Evolutionary conservation across 2,113 vertebrate species (phyloP).

Genomic region (Xiphorhynchus elegans): DNA sequence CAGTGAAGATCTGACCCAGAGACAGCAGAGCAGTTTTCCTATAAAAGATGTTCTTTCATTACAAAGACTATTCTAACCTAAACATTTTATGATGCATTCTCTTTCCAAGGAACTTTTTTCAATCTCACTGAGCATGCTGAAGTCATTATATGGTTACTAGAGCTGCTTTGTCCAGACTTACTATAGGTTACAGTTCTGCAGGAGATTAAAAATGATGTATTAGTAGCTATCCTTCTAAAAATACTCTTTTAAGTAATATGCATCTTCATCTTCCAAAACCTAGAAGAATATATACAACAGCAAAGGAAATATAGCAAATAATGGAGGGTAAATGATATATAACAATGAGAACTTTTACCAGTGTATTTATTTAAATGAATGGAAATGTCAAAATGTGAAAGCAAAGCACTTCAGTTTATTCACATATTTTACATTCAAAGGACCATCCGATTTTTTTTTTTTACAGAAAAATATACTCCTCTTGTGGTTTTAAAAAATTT

Average conservation of each 20-base stretch:
- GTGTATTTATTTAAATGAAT: conserved; percentile 44
- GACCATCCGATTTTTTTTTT: conserved; percentile 1
- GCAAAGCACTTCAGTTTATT: conserved; percentile 30
- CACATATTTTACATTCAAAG: conserved; percentile 44
- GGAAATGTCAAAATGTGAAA: conserved; percentile 42
- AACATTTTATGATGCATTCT: conserved; percentile 34
- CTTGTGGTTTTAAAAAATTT: conserved; percentile 18
- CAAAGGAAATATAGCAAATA: background rate
- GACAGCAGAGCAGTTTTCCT: background rate
- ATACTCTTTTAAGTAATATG: background rate
- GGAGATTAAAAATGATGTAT: conserved; percentile 29
- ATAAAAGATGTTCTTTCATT: conserved; percentile 28
- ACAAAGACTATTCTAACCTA: conserved; percentile 28
- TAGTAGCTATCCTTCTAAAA: conserved; percentile 29
- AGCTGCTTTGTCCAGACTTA: conserved; percentile 27
- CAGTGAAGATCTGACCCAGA: background rate
- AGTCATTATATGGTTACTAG: conserved; percentile 24
- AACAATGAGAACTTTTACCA: conserved; percentile 13
- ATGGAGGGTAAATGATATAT: conserved; percentile 32
- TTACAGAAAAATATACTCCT: background rate
- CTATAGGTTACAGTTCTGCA: background rate
- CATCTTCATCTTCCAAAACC: background rate
- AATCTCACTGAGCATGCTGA: conserved; percentile 9
- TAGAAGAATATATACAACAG: background rate
- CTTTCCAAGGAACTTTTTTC: conserved; percentile 37